Base-by-base conservation (phyloP, 2,797 vertebrate genomes). In the Helicolenus hilgendorfi region DNA sequence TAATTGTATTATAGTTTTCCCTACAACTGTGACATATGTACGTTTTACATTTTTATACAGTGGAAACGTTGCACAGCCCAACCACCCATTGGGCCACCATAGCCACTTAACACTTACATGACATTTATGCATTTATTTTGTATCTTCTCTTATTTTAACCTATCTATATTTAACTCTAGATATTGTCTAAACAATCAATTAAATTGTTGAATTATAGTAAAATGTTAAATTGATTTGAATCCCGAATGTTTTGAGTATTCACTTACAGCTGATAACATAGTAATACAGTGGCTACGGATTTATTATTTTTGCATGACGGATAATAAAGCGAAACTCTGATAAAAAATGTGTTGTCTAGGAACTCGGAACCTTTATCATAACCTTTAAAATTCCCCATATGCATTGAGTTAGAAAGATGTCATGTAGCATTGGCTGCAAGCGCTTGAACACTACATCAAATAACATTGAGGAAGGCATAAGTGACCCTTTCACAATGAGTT, bases 401-500 rank as follows among this genome's bases (percentile, higher is more conserved):
- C 53, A 55, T 4, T 41, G 27, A 33, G 11, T 59, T 11, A 38
- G n/a, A 38, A 10, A 20, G 5, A 35, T 38, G 14, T 13, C 35
- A 49, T 7, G 10, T 29, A 24, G 41, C 76, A 64, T 26, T 53
- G 29, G 3, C 20, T 53, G 55, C 18, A 26, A 7, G 65, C 33
- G 20, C 22, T 45, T 56, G 5, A 63, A 53, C 26, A 31, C 6
- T 7, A 36, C 27, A 55, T 84, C 27, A 81, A 79, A 79, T 41
- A 74, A n/a, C 80, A 77, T 2, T 60, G 56, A 49, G 26, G 68
- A 60, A 60, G 26, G 73, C 56, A 24, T 15, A 36, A 80, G 29
- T 74, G 5, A 86, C 73, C 62, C 70, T 49, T 70, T 18, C 10
- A 60, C 77, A 59, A 53, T 73, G 72, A 62, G 35, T 10, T 35